Base-by-base conservation (phyloP, 2,797 vertebrate species). In the Schizopygopsis malacanthus region DNA sequence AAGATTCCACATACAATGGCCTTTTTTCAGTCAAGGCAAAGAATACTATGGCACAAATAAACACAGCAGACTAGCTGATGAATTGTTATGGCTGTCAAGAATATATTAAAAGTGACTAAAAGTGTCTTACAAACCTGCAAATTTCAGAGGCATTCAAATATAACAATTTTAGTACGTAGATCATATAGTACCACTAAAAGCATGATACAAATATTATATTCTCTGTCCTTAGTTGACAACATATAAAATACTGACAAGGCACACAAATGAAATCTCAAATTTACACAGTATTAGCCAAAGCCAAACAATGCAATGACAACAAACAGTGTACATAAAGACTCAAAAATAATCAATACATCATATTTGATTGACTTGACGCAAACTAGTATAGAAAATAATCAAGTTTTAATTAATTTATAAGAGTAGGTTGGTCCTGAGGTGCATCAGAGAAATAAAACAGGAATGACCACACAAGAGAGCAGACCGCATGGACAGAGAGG, bases 171-270 rank as follows among this genome's bases (percentile, higher is more conserved):
- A 10, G 65, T 25, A 73, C 4, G 13, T 33, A 73, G 16, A 41
- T 61, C 41, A 70, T 39, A 45, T 71, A 25, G 25, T 71, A 47
- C 18, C 12, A 18, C 9, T 59, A 85, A 61, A 80, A 65, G 39
- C 15, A 33, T 12, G 37, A 78, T 52, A n/a, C 20, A 72, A 80
- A 50, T 43, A 45, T 61, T 12, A 83, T 69, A 67, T 69, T 37
- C 28, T 65, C 25, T 50, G n/a, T 76, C 50, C 72, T 77, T 77
- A 33, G 41, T 25, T 63, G 28, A 80, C 56, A 73, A 65, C 73
- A 84, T 72, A 39, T 50, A 65, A 39, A 80, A 73, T 75, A 85
- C 56, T 81, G 56, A 75, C 15, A 81, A 81, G 59, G 69, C 56
- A 73, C 45, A 50, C 43, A 45, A 65, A 77, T 20, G 33, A 65